Evolutionary conservation across 2,113 vertebrate genomes (phyloP).

Genomic region (Megaceryle maxima): DNA sequence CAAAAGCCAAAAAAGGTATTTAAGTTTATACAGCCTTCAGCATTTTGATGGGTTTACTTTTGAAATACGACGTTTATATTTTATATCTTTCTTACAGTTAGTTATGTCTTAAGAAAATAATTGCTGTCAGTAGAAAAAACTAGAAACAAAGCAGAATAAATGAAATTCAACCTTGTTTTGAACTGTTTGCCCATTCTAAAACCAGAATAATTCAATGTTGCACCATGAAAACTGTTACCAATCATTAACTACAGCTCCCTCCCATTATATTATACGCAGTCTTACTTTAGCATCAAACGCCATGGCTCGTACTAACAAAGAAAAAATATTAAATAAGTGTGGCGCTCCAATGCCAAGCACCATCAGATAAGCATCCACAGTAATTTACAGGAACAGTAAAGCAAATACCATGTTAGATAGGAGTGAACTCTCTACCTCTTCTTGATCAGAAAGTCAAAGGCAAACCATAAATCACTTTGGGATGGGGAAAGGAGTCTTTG

Average conservation of each 20-base stretch:
- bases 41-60: conserved; percentile 32
- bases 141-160: not conserved
- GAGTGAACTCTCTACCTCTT: not conserved
- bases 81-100: conserved; percentile 6
- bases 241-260: not conserved
- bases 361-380: not conserved
- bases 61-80: conserved; percentile 33
- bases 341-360: not conserved
- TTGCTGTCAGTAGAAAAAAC: not conserved
- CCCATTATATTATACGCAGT: not conserved
- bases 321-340: not conserved
- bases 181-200: not conserved
- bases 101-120: conserved; percentile 19
- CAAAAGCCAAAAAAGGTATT: conserved; percentile 49
- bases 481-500: not conserved
- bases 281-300: not conserved
- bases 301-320: not conserved
- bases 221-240: not conserved
- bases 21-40: conserved; percentile 56
- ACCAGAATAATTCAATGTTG: not conserved
- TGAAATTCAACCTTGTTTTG: not conserved
- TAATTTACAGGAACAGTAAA: not conserved
- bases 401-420: not conserved
- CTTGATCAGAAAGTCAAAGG: not conserved
- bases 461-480: conserved; percentile 7